Evolutionary conservation across 2,888 invertebrate genomes (phyloP).

Genomic region (Lypha dubia): DNA sequence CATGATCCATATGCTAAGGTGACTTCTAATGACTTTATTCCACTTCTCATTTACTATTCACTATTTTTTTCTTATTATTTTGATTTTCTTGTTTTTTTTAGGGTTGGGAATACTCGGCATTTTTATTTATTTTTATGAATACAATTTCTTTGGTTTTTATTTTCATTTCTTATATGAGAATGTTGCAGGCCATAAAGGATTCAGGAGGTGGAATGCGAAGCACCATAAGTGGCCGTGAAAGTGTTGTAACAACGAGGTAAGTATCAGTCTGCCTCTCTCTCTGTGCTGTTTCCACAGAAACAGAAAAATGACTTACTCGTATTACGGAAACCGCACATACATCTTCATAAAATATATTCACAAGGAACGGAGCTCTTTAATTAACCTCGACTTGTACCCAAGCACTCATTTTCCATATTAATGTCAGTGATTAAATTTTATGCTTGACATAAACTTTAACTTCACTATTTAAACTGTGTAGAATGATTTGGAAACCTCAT

Average conservation of each 20-base stretch:
- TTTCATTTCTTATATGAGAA: slow-evolving; percentile 85
- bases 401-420: too few relatives aligned
- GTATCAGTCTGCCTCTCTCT: slow-evolving; percentile 26
- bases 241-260: slow-evolving; percentile 85
- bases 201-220: slow-evolving; percentile 86
- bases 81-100: slow-evolving; percentile 70
- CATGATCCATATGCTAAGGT: slow-evolving; percentile 86
- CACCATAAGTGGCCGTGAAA: slow-evolving; percentile 85
- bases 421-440: too few relatives aligned
- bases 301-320: too few relatives aligned
- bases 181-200: slow-evolving; percentile 85
- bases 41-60: background rate
- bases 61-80: background rate
- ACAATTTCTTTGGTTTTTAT: slow-evolving; percentile 85
- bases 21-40: background rate
- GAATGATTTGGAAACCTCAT: too few relatives aligned
- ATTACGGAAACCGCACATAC: too few relatives aligned
- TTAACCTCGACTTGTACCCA: too few relatives aligned
- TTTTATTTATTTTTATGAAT: slow-evolving; percentile 85
- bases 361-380: too few relatives aligned
- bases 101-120: slow-evolving; percentile 86
- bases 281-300: too few relatives aligned
- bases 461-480: too few relatives aligned
- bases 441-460: too few relatives aligned
- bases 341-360: too few relatives aligned